Evolutionary conservation across 1,140 invertebrate species (phyloP).

Genomic region (Periplaneta americana): DNA sequence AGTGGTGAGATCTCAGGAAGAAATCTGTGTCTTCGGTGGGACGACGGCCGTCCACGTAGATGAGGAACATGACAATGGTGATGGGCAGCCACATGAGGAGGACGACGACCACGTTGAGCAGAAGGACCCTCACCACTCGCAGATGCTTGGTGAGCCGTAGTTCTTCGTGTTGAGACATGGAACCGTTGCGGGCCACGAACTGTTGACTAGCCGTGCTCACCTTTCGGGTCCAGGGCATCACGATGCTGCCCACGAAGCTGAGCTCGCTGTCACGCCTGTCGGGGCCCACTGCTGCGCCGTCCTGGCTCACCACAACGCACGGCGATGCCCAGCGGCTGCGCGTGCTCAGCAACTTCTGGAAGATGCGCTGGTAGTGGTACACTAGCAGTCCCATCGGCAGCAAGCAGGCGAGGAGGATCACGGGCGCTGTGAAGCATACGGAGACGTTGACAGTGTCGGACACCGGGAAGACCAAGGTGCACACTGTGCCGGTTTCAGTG

Average conservation of each 20-base stretch:
- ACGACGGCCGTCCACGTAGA: conserved; percentile 49
- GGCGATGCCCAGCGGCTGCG: conserved; percentile 44
- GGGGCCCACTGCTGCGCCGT: conserved; percentile 2
- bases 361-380: conserved; percentile 51
- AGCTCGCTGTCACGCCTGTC: conserved; percentile 42
- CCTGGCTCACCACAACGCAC: conserved; percentile 37
- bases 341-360: conserved; percentile 47
- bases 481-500: conserved; percentile 32
- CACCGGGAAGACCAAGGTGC: conserved; percentile 50
- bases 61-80: conserved; percentile 47
- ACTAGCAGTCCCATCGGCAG: conserved; percentile 50
- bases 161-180: conserved; percentile 46
- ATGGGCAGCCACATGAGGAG: conserved; percentile 56
- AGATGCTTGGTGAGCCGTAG: conserved; percentile 47
- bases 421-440: conserved; percentile 46
- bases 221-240: conserved; percentile 37
- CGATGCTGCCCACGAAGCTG: conserved; percentile 41
- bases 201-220: neutral
- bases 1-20: conserved; percentile 47
- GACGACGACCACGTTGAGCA: conserved; percentile 51
- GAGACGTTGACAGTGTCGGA: conserved; percentile 42
- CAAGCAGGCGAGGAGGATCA: conserved; percentile 44
- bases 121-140: conserved; percentile 46
- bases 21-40: conserved; percentile 39
- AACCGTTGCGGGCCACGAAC: conserved; percentile 31